Evolutionary conservation across 1,140 invertebrate genomes (phyloP).

Genomic region (Drosophila ironensis): DNA sequence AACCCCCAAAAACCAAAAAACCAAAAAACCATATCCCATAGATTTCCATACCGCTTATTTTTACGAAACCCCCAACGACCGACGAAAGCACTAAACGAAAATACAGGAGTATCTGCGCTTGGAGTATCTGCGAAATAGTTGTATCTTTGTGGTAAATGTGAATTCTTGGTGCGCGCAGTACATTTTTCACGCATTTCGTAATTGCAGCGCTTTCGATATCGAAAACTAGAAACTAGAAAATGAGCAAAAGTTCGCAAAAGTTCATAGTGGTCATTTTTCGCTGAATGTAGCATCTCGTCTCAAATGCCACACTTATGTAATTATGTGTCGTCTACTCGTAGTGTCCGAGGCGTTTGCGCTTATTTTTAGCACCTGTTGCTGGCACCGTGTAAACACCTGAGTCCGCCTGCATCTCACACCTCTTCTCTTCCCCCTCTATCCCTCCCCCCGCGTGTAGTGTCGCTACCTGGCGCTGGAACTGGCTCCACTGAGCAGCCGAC

Average conservation of each 20-base stretch:
- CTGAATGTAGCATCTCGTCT: constrained; percentile 7
- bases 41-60: constrained; percentile 49
- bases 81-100: not conserved
- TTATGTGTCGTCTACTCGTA: constrained; percentile 36
- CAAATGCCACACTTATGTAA: constrained; percentile 48
- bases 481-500: constrained; percentile 71
- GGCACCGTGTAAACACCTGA: constrained; percentile 37
- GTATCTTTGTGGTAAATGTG: not conserved
- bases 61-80: not conserved
- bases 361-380: constrained; percentile 77
- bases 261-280: constrained; percentile 23
- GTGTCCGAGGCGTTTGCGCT: constrained; percentile 34
- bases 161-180: not conserved
- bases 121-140: not conserved
- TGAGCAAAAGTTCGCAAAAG: constrained; percentile 12
- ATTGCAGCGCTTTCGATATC: not conserved
- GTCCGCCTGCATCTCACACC: constrained; percentile 4
- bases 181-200: constrained; percentile 5
- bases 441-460: constrained; percentile 61
- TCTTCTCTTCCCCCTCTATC: not conserved
- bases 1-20: constrained; percentile 1
- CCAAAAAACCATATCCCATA: constrained; percentile 20
- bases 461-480: constrained; percentile 78
- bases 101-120: not conserved
- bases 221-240: constrained; percentile 14